Percentiles rank a stretch among this genome's conserved stretches.
phyloP scores from a whole-genome alignment of 1,140 invertebrate genomes.

The Macrobrachium rosenbergii region DNA sequence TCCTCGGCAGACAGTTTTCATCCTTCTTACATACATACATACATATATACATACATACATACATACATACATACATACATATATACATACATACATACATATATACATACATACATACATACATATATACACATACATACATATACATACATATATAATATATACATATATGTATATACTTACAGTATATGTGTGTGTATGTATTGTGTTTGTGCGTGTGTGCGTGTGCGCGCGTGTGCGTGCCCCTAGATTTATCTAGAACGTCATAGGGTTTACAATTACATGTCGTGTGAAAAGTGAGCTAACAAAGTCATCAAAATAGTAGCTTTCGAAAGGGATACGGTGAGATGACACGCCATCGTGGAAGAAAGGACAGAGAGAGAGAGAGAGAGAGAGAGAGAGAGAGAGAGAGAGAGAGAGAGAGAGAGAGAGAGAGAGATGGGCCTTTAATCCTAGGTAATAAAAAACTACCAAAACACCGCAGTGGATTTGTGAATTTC shows the following conservation, averaged over 20 bases:
- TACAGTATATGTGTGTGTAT: not conserved
- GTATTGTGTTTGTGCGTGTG: not conserved
- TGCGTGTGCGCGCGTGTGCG: not conserved
- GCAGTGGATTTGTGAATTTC: not conserved
- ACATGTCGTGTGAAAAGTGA: no score
- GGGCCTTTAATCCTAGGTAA: not conserved
- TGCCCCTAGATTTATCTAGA: not conserved
- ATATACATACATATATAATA: not conserved
- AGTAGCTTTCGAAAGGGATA: no score
- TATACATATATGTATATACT: not conserved
- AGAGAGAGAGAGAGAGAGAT: not conserved
- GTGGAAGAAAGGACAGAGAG: not conserved
- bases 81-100: not conserved
- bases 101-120: not conserved
- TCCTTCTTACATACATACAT: not conserved
- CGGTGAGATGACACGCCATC: not conserved
- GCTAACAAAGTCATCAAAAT: no score
- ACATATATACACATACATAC: not conserved
- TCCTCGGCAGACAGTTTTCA: no score
- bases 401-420: not conserved
- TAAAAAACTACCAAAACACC: not conserved
- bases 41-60: not conserved
- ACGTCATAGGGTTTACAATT: no score
- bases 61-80: constrained; percentile 2
- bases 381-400: not conserved